Evolutionary conservation across 64 coral and sea anemone species (phyloP).

Genomic region (Cladopsammia gracilis): DNA sequence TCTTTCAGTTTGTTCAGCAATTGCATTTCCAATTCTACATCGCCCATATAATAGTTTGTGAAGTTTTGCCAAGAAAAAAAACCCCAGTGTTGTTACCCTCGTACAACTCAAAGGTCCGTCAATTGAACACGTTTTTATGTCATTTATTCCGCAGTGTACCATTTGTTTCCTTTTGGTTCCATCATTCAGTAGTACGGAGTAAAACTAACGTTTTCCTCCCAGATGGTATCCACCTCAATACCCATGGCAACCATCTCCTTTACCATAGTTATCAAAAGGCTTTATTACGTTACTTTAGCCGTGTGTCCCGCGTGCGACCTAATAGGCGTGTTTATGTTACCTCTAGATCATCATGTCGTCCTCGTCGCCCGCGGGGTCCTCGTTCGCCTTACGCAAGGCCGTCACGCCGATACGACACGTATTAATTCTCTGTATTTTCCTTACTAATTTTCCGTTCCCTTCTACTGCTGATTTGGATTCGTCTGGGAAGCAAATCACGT

Average conservation of each 20-base stretch:
- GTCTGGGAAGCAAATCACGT: too few species aligned
- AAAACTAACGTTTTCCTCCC: not conserved
- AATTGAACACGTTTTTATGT: not conserved
- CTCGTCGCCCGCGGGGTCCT: not conserved
- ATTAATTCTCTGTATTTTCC: too few species aligned
- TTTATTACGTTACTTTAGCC: not conserved
- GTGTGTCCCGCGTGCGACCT: not conserved
- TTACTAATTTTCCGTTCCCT: not conserved
- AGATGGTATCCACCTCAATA: not conserved
- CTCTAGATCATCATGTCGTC: not conserved
- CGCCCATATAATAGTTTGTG: not conserved
- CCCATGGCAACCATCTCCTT: not conserved
- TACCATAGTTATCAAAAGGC: not conserved
- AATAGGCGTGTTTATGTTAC: not conserved
- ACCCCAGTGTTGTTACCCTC: not conserved
- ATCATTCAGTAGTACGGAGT: not conserved
- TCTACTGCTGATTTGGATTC: not conserved
- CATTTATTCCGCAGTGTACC: not conserved
- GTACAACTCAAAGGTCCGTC: not conserved
- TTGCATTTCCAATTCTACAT: not conserved
- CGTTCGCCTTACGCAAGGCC: too few species aligned
- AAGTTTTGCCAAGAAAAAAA: not conserved
- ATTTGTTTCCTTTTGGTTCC: not conserved
- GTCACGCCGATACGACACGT: too few species aligned
- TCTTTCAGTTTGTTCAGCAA: not conserved